Percentiles rank a stretch among this genome's conserved stretches.
These are phyloP conservation scores for Parnassius apollo DNA, from an alignment of 2,888 invertebrate species.

Conservation along the genomic window DNA sequence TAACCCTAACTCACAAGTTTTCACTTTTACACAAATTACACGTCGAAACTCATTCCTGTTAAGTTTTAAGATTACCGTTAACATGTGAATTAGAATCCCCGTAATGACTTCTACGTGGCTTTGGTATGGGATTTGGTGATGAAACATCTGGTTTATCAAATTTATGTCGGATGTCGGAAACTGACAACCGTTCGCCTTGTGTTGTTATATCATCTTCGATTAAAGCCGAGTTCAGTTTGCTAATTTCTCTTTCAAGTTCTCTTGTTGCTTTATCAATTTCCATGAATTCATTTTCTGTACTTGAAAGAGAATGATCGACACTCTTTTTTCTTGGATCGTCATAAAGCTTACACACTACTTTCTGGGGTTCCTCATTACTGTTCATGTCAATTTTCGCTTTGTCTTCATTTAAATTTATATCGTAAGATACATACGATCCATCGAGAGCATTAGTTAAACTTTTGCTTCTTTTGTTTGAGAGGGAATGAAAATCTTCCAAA, in stretches of 20 bases:
- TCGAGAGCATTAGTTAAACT: slow-evolving; percentile 64
- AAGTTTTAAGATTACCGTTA: slow-evolving; percentile 36
- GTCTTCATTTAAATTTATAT: slow-evolving; percentile 65
- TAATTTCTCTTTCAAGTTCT: slow-evolving; percentile 71
- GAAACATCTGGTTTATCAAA: slow-evolving; percentile 74
- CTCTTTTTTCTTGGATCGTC: slow-evolving; percentile 61
- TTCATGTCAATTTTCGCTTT: slow-evolving; percentile 51
- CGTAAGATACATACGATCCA: slow-evolving; percentile 55
- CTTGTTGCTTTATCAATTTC: slow-evolving; percentile 73
- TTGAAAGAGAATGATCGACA: slow-evolving; percentile 65
- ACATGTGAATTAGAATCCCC: slow-evolving; percentile 56
- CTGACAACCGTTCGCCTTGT: slow-evolving; percentile 55
- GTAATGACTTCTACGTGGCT: slow-evolving; percentile 78
- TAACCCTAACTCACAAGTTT: neutral
- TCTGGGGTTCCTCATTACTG: slow-evolving; percentile 64
- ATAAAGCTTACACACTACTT: slow-evolving; percentile 69
- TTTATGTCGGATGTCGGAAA: slow-evolving; percentile 74
- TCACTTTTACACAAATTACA: slow-evolving; percentile 8
- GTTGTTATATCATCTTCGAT: slow-evolving; percentile 62
- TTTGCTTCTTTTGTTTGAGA: slow-evolving; percentile 68
- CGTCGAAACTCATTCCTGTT: neutral
- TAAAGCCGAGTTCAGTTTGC: slow-evolving; percentile 71
- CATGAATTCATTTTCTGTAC: slow-evolving; percentile 72
- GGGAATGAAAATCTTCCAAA: slow-evolving; percentile 66
- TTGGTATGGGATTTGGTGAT: slow-evolving; percentile 81